Percentiles rank a stretch among this genome's conserved stretches.
phyloP scores from a whole-genome alignment of 1,140 invertebrate species.

The Bombus balteatus region DNA sequence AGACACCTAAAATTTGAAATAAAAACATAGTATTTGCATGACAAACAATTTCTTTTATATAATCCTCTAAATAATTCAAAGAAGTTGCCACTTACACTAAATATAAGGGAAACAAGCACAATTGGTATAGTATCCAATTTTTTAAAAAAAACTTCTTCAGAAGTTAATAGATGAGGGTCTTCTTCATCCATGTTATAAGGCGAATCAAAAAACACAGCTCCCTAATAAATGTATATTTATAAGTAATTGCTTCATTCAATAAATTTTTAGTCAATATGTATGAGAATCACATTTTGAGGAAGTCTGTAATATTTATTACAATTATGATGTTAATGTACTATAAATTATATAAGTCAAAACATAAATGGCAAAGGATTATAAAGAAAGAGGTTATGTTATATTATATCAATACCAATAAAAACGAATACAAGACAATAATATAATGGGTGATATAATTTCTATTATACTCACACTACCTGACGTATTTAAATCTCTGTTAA shows the following conservation, averaged over 20 bases:
- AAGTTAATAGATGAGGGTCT: slow-evolving; percentile 81
- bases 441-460: neutral
- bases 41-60: neutral
- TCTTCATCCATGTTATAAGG: slow-evolving; percentile 83
- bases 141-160: slow-evolving; percentile 81
- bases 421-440: neutral
- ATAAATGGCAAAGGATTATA: too few species aligned
- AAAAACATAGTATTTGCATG: neutral
- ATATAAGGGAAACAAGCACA: slow-evolving; percentile 72
- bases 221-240: slow-evolving; percentile 71
- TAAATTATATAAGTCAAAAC: neutral
- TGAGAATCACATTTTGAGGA: neutral
- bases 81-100: slow-evolving; percentile 72
- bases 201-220: slow-evolving; percentile 84
- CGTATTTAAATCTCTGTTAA: slow-evolving; percentile 68
- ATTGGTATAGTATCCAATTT: slow-evolving; percentile 81
- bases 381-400: slow-evolving; percentile 52
- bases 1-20: slow-evolving; percentile 78
- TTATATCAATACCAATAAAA: neutral
- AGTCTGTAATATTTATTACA: neutral
- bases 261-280: neutral
- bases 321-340: neutral
- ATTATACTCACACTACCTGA: slow-evolving; percentile 73
- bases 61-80: neutral
- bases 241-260: neutral